These are phyloP conservation scores for Atherinomorus stipes DNA, from an alignment of 2,113 vertebrate genomes.

Conservation along the genomic window DNA sequence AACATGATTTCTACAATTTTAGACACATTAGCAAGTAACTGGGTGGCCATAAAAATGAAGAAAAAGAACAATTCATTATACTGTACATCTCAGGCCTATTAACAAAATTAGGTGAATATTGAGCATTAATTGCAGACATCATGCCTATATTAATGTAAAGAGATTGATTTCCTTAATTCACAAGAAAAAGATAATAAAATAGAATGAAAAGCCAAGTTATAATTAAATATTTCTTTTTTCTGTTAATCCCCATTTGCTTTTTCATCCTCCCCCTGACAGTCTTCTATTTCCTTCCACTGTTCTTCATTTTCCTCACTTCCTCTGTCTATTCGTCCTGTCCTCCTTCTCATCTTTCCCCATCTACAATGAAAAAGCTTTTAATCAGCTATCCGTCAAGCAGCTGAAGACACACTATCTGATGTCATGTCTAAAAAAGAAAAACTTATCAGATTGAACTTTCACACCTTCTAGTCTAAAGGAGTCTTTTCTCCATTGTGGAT, in stretches of 20 bases:
- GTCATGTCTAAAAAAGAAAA: slow-evolving; percentile 33
- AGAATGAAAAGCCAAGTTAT: not conserved
- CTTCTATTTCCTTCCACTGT: slow-evolving; percentile 9
- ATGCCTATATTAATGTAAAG: not conserved
- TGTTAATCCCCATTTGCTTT: slow-evolving; percentile 15
- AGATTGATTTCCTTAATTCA: not conserved
- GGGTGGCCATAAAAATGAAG: slow-evolving; percentile 4
- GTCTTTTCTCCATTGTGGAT: slow-evolving; percentile 15
- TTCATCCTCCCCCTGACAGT: not conserved
- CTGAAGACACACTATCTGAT: slow-evolving; percentile 21
- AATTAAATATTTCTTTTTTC: slow-evolving; percentile 17
- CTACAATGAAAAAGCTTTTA: slow-evolving; percentile 20
- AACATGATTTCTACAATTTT: slow-evolving; percentile 23
- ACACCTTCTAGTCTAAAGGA: slow-evolving; percentile 15
- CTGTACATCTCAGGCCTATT: not conserved
- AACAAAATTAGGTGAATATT: slow-evolving; percentile 5
- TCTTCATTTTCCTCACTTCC: slow-evolving; percentile 5
- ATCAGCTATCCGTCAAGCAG: slow-evolving; percentile 44
- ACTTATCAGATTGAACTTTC: slow-evolving; percentile 66
- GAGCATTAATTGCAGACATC: no score
- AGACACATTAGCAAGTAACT: not conserved
- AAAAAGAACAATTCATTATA: not conserved
- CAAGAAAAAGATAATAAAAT: not conserved
- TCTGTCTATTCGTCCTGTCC: not conserved
- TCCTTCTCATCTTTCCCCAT: slow-evolving; percentile 13